Conservation (phyloP, 2,113 vertebrate species). For the Thamnaconus septentrionalis region DNA sequence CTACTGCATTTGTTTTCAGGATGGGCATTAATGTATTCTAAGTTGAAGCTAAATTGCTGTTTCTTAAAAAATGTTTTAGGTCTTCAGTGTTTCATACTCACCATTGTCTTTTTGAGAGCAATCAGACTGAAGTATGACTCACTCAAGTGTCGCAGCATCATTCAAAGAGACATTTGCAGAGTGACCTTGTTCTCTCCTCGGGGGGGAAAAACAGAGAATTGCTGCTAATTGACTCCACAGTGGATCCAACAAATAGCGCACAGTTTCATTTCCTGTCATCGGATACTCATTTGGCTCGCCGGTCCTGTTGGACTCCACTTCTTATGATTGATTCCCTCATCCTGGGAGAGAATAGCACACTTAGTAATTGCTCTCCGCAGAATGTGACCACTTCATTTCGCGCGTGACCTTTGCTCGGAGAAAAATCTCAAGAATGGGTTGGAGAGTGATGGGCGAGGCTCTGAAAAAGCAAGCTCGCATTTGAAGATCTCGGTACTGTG, state of each 20-base stretch:
- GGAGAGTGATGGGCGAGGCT: constrained; percentile 13
- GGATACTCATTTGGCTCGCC: constrained; percentile 24
- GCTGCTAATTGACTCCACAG: constrained; percentile 47
- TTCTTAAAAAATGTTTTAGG: constrained; percentile 5
- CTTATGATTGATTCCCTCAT: constrained; percentile 60
- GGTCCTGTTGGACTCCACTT: constrained; percentile 47
- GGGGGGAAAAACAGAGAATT: constrained; percentile 17
- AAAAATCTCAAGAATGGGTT: constrained; percentile 20
- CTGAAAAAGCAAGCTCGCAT: not conserved
- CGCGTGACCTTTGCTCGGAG: constrained; percentile 49
- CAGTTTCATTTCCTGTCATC: constrained; percentile 49
- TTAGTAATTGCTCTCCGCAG: constrained; percentile 51
- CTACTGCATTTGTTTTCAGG: too few species aligned
- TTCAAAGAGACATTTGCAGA: constrained; percentile 34
- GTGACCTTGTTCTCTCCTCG: constrained; percentile 49
- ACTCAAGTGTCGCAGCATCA: constrained; percentile 18
- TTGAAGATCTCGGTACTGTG: too few species aligned
- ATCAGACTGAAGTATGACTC: constrained; percentile 19
- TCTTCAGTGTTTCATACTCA: constrained; percentile 27
- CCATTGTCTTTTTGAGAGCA: constrained; percentile 31
- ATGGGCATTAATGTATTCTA: constrained; percentile 42
- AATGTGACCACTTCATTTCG: constrained; percentile 44
- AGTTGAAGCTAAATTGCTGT: constrained; percentile 47
- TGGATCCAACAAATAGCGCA: constrained; percentile 1
- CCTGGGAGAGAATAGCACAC: constrained; percentile 30